phyloP scores from a whole-genome alignment of 1,140 invertebrate genomes.

The Drosophila pandora region DNA sequence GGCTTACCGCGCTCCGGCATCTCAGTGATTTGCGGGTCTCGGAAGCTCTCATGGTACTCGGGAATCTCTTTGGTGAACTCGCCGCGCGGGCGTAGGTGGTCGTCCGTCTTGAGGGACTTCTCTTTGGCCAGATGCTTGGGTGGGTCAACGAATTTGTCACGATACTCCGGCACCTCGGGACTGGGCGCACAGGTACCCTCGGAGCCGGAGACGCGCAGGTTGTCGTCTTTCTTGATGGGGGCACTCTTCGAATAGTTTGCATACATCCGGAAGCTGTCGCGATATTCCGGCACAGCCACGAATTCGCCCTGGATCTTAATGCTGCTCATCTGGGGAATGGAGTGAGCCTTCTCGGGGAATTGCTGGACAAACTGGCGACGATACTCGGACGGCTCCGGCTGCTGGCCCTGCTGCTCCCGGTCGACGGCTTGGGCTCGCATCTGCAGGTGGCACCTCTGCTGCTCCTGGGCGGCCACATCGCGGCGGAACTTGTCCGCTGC shows the following conservation, averaged over 20 bases:
- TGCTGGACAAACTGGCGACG: conserved; percentile 73
- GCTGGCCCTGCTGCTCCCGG: conserved; percentile 37
- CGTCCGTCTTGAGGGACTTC: conserved; percentile 72
- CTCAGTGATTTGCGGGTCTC: conserved; percentile 77
- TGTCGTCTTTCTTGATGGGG: conserved; percentile 79
- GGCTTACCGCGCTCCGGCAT: conserved; percentile 80
- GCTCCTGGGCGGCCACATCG: conserved; percentile 65
- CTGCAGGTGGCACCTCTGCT: conserved; percentile 69
- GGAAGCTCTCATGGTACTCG: conserved; percentile 83
- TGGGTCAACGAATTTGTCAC: conserved; percentile 76
- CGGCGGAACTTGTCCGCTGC: conserved; percentile 58
- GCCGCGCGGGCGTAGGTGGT: conserved; percentile 72
- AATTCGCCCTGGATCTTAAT: conserved; percentile 78
- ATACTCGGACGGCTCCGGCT: conserved; percentile 71
- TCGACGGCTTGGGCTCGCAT: conserved; percentile 52
- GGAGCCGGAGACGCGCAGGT: conserved; percentile 71
- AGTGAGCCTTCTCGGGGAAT: conserved; percentile 79
- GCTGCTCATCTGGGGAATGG: conserved; percentile 80
- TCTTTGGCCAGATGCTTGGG: conserved; percentile 70
- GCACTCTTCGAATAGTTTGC: conserved; percentile 79
- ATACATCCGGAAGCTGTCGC: conserved; percentile 81
- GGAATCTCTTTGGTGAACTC: conserved; percentile 78
- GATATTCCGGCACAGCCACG: conserved; percentile 74
- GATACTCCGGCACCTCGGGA: conserved; percentile 70
- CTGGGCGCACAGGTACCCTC: conserved; percentile 19